Evolutionary conservation across 2,888 invertebrate genomes (phyloP).

Genomic region (Drosophila lacicola): DNA sequence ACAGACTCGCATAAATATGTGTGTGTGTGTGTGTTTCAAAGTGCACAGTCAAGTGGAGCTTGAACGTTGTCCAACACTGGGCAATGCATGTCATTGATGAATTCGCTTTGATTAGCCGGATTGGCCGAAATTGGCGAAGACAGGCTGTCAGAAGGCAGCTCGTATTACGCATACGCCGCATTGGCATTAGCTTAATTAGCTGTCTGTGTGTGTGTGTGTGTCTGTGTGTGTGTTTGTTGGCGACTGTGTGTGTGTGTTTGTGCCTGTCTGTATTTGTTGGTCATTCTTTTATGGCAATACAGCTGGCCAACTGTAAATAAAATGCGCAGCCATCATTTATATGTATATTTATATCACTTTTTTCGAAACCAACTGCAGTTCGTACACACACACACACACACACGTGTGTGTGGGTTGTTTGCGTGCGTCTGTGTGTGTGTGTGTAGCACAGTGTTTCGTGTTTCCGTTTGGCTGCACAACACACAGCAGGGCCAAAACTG

Average conservation of each 20-base stretch:
- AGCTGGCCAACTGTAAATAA: conserved; percentile 75
- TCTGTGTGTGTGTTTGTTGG: conserved; percentile 3
- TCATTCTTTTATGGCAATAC: conserved; percentile 59
- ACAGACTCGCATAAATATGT: not conserved
- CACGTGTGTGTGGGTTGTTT: conserved; percentile 5
- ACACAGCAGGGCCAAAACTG: conserved; percentile 42
- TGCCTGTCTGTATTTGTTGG: conserved; percentile 49
- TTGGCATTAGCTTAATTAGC: conserved; percentile 75
- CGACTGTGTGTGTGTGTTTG: conserved; percentile 7
- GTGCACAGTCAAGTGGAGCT: not conserved
- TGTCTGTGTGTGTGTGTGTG: conserved; percentile 27
- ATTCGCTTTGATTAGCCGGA: conserved; percentile 40
- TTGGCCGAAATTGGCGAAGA: conserved; percentile 13
- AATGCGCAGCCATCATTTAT: conserved; percentile 74
- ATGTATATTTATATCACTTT: conserved; percentile 49
- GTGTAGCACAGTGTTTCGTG: conserved; percentile 58
- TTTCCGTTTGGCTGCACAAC: conserved; percentile 76
- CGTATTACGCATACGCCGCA: conserved; percentile 68
- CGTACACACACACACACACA: conserved; percentile 4
- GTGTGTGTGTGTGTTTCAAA: not conserved
- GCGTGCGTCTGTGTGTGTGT: conserved; percentile 21
- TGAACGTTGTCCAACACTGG: not conserved
- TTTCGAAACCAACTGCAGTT: conserved; percentile 53
- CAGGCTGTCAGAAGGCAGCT: conserved; percentile 9
- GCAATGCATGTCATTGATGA: conserved; percentile 36